Conservation (phyloP, 92 coral and sea anemone genomes). For the Anthopleura xanthogrammica region DNA sequence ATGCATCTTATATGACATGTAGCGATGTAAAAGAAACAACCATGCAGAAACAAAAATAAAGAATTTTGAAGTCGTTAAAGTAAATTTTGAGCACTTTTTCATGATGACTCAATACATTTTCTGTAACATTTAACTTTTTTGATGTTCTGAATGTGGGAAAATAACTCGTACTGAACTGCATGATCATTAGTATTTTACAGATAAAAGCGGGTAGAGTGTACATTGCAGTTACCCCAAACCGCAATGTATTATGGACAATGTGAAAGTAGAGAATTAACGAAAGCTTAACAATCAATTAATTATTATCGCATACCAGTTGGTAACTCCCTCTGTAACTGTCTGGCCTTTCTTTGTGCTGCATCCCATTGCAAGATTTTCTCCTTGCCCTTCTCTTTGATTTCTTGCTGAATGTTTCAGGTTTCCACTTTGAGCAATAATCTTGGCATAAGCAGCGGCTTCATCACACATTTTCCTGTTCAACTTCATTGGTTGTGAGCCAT, state of each 20-base stretch:
- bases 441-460: constrained; percentile 63
- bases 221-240: neutral
- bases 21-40: too few species aligned
- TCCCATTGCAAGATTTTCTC: constrained; percentile 77
- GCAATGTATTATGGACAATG: neutral
- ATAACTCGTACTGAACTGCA: too few species aligned
- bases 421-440: constrained; percentile 41
- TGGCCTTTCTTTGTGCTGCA: constrained; percentile 29
- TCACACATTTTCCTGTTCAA: constrained; percentile 59
- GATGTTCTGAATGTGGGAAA: too few species aligned
- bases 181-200: too few species aligned
- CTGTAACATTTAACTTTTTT: too few species aligned
- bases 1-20: too few species aligned
- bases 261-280: neutral
- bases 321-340: constrained; percentile 29
- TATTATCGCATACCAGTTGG: constrained; percentile 30
- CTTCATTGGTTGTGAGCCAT: constrained; percentile 60
- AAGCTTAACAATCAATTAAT: neutral
- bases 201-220: too few species aligned
- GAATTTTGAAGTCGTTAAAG: too few species aligned
- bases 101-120: too few species aligned
- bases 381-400: constrained; percentile 41
- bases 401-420: constrained; percentile 44
- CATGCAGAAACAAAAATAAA: too few species aligned
- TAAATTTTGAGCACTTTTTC: too few species aligned